phyloP scores from a whole-genome alignment of 2,888 invertebrate genomes.

The Cloeon dipterum region DNA sequence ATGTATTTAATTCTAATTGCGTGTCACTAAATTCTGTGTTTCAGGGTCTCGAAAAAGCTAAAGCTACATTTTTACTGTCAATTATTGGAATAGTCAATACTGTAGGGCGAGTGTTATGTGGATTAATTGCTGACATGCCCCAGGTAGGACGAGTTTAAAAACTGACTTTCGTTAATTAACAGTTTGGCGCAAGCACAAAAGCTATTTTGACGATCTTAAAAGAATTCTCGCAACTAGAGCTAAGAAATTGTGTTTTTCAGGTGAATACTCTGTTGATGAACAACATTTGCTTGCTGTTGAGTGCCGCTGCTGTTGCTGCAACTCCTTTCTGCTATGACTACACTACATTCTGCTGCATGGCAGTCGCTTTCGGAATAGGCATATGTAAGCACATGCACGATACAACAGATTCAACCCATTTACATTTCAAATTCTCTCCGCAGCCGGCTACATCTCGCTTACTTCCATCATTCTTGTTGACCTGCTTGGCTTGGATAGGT shows the following conservation, averaged over 20 bases:
- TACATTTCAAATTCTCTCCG: no score
- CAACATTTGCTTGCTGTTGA: slow-evolving; percentile 74
- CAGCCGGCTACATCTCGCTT: slow-evolving; percentile 91
- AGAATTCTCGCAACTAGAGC: no score
- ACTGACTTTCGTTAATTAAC: no score
- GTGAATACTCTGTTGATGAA: slow-evolving; percentile 84
- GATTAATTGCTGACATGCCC: slow-evolving; percentile 77
- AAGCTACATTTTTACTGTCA: slow-evolving; percentile 54
- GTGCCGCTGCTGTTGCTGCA: slow-evolving; percentile 61
- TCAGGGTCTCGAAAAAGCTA: slow-evolving; percentile 43
- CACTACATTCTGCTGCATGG: slow-evolving; percentile 49
- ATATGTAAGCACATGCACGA: slow-evolving; percentile 52
- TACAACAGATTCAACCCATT: no score
- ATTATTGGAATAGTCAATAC: slow-evolving; percentile 89
- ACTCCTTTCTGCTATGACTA: slow-evolving; percentile 69
- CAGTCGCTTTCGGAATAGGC: slow-evolving; percentile 77
- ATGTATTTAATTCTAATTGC: neutral
- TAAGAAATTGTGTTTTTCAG: no score
- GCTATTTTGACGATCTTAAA: no score
- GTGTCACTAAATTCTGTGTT: no score
- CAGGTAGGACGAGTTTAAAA: slow-evolving; percentile 17
- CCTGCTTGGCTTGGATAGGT: slow-evolving; percentile 77
- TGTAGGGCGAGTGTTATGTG: slow-evolving; percentile 70
- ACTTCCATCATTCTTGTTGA: slow-evolving; percentile 96
- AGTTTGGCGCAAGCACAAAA: no score